Base-by-base conservation (phyloP, 1,140 invertebrate genomes). In the Himalopsyche phryganea region DNA sequence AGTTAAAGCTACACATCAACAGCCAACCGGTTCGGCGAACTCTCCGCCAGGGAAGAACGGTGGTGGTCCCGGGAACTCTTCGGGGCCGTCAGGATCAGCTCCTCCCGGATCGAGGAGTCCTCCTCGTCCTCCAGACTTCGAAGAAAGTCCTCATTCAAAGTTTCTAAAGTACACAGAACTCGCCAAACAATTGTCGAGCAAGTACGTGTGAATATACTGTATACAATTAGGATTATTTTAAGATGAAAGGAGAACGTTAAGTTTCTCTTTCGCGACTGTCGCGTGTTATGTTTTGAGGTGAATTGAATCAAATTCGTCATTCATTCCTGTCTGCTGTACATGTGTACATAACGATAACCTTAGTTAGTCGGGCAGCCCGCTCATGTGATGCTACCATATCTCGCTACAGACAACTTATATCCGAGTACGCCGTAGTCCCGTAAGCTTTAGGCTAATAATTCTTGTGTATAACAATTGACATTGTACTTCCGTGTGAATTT, bases 161-260 rank as follows among this genome's bases (percentile, higher is more conserved):
- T 96, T 96, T 83, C 85, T 95, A 62, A 96, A 96, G 80, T 96
- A 96, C 80, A 94, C 92, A 68, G 93, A 96, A 81, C 84, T 96
- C 70, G 93, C 93, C 62, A 96, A 96, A 79, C 93, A 96, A 78
- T 81, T 96, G 71, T 95, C 92, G 71, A 94, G 92, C 78, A 96
- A 96, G 82, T 95, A 95, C 80, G 89, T 90, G 83, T 91, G 87
- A 80, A 63, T 56, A 58, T 50, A 46, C 14, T 54, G 58, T 61
- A 64, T 60, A 64, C 62, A 53, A 56, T 56, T 28, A 28, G 23
- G 23, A 28, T 5, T 28, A 28, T 28, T 23, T 47, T 15, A 17
- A 17, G n/a, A 6, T 6, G 41, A 35, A 54, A 33, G 33, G 49
- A 42, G 4, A 50, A 40, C 10, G 23, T 13, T 42, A 3, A 40